Evolutionary conservation across 2,113 vertebrate genomes (phyloP).

Genomic region (Microtus montanus): DNA sequence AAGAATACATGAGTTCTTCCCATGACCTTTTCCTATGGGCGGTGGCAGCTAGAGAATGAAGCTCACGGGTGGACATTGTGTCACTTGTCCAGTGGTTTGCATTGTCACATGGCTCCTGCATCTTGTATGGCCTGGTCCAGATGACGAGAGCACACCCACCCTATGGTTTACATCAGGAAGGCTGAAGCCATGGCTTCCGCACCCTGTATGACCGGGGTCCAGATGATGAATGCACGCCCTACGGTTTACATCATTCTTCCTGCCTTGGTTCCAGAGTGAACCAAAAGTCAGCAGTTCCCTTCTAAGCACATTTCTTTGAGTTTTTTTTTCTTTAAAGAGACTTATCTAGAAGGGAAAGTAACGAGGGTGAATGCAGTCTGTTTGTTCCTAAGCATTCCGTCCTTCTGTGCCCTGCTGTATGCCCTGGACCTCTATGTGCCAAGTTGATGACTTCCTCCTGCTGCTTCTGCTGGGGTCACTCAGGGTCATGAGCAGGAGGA

Average conservation of each 20-base stretch:
- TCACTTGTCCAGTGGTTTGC: not conserved
- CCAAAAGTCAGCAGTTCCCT: conserved; percentile 30
- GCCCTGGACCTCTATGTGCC: not conserved
- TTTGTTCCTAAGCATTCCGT: not conserved
- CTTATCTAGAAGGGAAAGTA: not conserved
- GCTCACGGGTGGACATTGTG: not conserved
- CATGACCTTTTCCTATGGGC: not conserved
- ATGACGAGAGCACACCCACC: not conserved
- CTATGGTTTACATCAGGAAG: no score
- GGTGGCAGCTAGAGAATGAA: not conserved
- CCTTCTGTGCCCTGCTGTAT: not conserved
- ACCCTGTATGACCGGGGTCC: no score
- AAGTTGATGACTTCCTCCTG: not conserved
- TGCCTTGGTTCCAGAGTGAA: not conserved
- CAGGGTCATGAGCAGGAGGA: not conserved
- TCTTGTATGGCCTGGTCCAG: not conserved
- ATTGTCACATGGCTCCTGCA: not conserved
- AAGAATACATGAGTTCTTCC: not conserved
- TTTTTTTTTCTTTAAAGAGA: not conserved
- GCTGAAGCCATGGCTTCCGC: no score
- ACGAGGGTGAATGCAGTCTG: not conserved
- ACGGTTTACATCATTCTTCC: not conserved
- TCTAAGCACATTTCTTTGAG: conserved; percentile 1
- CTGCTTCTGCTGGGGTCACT: not conserved
- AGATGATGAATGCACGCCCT: no score